Percentiles rank a stretch among this genome's conserved stretches.
These are phyloP conservation scores for Sebastes fasciatus DNA, from an alignment of 2,113 vertebrate species.

Conservation along the genomic window DNA sequence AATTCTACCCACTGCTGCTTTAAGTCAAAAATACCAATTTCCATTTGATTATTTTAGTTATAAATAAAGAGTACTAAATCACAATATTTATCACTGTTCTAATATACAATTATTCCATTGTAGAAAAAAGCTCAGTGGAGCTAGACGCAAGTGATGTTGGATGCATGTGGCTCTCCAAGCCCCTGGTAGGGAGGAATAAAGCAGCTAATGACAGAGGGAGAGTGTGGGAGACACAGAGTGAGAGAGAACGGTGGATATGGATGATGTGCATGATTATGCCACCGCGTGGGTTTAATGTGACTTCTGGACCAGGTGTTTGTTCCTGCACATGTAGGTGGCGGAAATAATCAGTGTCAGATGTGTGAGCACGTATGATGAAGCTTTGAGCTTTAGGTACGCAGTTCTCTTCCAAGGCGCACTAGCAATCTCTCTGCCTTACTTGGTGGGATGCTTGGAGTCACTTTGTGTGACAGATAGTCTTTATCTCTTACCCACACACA, in stretches of 20 bases:
- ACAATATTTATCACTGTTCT: not conserved
- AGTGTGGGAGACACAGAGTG: conserved; percentile 32
- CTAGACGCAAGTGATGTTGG: conserved; percentile 9
- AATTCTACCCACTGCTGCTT: too few species aligned
- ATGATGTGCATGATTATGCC: conserved; percentile 45
- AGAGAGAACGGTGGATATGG: conserved; percentile 32
- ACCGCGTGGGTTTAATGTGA: conserved; percentile 55
- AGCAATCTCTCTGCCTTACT: conserved; percentile 6
- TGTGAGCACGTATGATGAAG: conserved; percentile 4
- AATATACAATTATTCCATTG: not conserved
- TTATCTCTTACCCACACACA: conserved; percentile 42
- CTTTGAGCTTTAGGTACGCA: conserved; percentile 3
- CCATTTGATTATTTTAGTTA: not conserved
- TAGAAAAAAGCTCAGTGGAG: not conserved
- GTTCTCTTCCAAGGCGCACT: not conserved
- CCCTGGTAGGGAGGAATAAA: conserved; percentile 19
- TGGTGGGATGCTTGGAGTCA: conserved; percentile 21
- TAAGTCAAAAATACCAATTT: not conserved
- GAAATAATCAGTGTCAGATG: conserved; percentile 39
- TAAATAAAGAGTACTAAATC: not conserved
- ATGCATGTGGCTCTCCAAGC: conserved; percentile 3
- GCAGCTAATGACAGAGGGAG: conserved; percentile 19
- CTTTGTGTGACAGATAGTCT: conserved; percentile 35
- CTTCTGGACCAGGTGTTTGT: conserved; percentile 54
- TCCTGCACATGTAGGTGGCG: conserved; percentile 47